A percentile compares a stretch with the other conserved stretches of the same genome.
phyloP scores from a whole-genome alignment of 2,888 invertebrate genomes.

The Heliothis peltigera region DNA sequence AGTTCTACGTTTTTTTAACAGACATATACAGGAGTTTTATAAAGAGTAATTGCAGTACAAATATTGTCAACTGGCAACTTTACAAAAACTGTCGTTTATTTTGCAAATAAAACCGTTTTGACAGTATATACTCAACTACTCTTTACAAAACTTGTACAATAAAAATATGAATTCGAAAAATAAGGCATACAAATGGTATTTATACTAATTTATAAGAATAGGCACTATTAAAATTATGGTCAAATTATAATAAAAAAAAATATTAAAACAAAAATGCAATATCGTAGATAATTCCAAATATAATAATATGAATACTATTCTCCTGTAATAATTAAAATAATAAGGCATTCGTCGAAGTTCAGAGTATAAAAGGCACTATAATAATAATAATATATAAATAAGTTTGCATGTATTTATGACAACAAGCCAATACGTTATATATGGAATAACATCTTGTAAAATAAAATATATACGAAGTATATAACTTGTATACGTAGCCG shows the following conservation, averaged over 20 bases:
- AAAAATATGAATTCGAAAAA: conserved; percentile 58
- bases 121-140: background rate
- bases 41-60: conserved; percentile 20
- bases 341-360: conserved; percentile 64
- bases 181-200: conserved; percentile 70
- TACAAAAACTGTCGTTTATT: background rate
- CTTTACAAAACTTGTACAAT: conserved; percentile 28
- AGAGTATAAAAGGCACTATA: conserved; percentile 60
- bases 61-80: background rate
- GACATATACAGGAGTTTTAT: conserved; percentile 44
- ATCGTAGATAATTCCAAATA: conserved; percentile 55
- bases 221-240: conserved; percentile 67
- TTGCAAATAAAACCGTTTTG: background rate
- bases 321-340: conserved; percentile 59
- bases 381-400: conserved; percentile 47
- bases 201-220: conserved; percentile 63
- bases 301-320: conserved; percentile 58
- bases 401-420: conserved; percentile 45
- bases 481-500: conserved; percentile 42
- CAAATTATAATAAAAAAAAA: conserved; percentile 61
- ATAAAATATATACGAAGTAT: conserved; percentile 48
- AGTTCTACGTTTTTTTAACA: conserved; percentile 49
- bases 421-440: conserved; percentile 54
- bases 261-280: conserved; percentile 64
- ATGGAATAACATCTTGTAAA: conserved; percentile 53